phyloP scores from a whole-genome alignment of 2,888 invertebrate genomes.

The Macaria liturata region DNA sequence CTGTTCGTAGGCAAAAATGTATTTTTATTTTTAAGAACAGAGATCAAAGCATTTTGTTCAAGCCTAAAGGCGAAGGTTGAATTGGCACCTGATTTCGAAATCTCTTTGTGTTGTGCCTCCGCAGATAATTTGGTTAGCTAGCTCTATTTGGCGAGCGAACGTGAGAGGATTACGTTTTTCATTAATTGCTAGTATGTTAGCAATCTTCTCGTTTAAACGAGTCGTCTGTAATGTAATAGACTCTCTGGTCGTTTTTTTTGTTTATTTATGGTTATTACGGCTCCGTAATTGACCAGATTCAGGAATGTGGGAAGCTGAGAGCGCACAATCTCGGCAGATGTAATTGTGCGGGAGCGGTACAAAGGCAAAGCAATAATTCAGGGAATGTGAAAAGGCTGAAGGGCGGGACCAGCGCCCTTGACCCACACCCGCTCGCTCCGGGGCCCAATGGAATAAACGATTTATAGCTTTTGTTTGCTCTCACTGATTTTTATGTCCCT shows the following conservation, averaged over 20 bases:
- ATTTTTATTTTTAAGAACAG: slow-evolving; percentile 11
- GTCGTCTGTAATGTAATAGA: slow-evolving; percentile 11
- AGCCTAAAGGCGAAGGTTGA: slow-evolving; percentile 16
- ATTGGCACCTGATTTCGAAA: slow-evolving; percentile 21
- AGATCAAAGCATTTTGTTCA: slow-evolving; percentile 14
- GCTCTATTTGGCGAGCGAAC: slow-evolving; percentile 23
- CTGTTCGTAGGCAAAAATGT: slow-evolving; percentile 8
- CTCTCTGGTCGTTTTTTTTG: slow-evolving; percentile 11
- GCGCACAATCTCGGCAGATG: slow-evolving; percentile 30
- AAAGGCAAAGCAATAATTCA: slow-evolving; percentile 47
- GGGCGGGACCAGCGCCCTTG: slow-evolving; percentile 59
- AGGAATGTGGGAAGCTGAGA: slow-evolving; percentile 31
- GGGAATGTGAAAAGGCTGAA: slow-evolving; percentile 48
- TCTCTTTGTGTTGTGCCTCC: slow-evolving; percentile 16
- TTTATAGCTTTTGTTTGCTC: slow-evolving; percentile 32
- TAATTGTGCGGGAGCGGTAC: slow-evolving; percentile 38
- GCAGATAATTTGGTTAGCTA: slow-evolving; percentile 23
- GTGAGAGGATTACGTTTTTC: slow-evolving; percentile 27
- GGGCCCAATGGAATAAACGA: slow-evolving; percentile 37
- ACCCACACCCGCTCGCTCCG: slow-evolving; percentile 48
- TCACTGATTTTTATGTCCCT: slow-evolving; percentile 25
- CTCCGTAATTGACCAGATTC: slow-evolving; percentile 19
- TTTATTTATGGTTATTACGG: slow-evolving; percentile 20
- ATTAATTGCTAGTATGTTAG: slow-evolving; percentile 21
- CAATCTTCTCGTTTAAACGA: slow-evolving; percentile 14